Evolutionary conservation across 2,888 invertebrate species (phyloP), one percentile per base, ranked within the genome.

Genomic region (Ganaspis brasiliensis): DNA sequence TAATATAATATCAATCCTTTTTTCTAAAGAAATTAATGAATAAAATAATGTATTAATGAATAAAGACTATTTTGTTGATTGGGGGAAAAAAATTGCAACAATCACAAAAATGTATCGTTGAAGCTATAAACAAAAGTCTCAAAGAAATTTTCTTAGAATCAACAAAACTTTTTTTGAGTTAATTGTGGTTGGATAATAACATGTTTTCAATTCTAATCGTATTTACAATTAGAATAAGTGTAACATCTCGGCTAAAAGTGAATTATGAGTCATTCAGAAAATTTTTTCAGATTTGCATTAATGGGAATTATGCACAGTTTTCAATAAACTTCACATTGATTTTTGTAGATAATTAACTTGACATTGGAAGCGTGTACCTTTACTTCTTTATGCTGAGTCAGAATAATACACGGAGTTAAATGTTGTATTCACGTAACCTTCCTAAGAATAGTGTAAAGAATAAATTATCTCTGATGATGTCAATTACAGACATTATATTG

Each of bases 331-430:
- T n/a, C 24, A 67, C 40, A 67, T 45, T 45, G 67, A 67, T 67
- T 67, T 67, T 67, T n/a, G 45, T 45, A 45, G 45, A n/a, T 67
- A 67, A 67, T 67, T 21, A 67, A 24, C 67, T 45, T 67, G 67
- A 24, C 67, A 67, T 67, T 67, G 67, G 19, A 67, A 24, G 40
- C 24, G 10, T 67, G 45, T 67, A 24, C 67, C 45, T 67, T 45
- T 67, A 40, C n/a, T 67, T 67, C 8, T 52, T 45, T 14, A n/a
- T 26, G 45, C n/a, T 67, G 63, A 45, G 45, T 67, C 67, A 67
- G 40, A n/a, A 67, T 67, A 14, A 45, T 24, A 67, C n/a, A 35
- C 21, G 45, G 45, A 67, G 21, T 40, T 45, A 37, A 67, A 67
- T 45, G 40, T 67, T 67, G 45, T 40, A 67, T 67, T 67, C 24